A percentile compares a stretch with the other conserved stretches of the same genome.
Evolutionary conservation across 2,113 vertebrate genomes (phyloP).

Genomic region (Origma solitaria): DNA sequence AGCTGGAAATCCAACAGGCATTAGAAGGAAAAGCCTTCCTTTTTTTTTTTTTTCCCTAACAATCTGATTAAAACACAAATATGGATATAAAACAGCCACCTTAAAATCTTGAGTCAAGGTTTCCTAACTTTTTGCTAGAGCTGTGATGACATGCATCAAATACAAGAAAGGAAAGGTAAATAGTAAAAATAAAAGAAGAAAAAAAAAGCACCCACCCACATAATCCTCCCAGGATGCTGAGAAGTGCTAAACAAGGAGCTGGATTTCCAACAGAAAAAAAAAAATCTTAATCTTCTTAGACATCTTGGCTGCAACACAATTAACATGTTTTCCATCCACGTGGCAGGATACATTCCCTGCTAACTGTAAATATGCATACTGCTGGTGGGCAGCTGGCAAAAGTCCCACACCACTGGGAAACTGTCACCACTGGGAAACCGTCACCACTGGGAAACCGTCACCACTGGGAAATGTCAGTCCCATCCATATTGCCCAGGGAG

Average conservation of each 20-base stretch:
- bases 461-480: background rate
- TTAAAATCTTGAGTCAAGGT: background rate
- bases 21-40: background rate
- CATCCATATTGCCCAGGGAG: background rate
- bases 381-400: conserved; percentile 5
- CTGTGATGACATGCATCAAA: background rate
- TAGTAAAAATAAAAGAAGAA: background rate
- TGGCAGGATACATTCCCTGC: conserved; percentile 6
- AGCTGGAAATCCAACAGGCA: background rate
- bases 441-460: background rate
- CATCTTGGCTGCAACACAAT: conserved; percentile 29
- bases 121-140: background rate
- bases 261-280: background rate
- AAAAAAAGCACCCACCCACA: background rate
- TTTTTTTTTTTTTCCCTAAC: background rate
- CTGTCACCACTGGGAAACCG: background rate
- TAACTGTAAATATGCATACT: background rate
- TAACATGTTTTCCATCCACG: background rate
- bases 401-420: background rate
- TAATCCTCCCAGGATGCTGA: background rate
- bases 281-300: conserved; percentile 13
- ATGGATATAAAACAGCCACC: background rate
- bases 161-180: conserved; percentile 22
- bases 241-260: conserved; percentile 8
- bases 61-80: background rate